Percentiles rank a stretch among this genome's conserved stretches.
Conservation (phyloP, 2,888 invertebrate genomes). For the Baccha elongata region DNA sequence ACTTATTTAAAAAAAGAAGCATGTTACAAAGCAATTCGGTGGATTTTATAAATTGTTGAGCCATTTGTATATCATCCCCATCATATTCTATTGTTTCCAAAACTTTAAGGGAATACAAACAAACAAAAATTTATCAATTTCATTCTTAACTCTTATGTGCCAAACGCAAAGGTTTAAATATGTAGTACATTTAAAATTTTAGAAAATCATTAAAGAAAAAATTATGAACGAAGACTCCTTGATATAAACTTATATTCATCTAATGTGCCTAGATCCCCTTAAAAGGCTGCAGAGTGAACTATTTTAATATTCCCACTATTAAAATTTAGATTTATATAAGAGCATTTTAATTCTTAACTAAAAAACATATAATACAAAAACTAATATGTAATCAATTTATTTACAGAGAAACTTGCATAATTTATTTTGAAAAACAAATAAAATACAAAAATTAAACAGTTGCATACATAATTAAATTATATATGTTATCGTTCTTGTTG, state of each 20-base stretch:
- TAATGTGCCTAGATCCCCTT: constrained; percentile 74
- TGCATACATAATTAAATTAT: constrained; percentile 28
- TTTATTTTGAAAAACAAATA: constrained; percentile 14
- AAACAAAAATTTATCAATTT: constrained; percentile 47
- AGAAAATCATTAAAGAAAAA: constrained; percentile 50
- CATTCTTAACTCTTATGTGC: constrained; percentile 74
- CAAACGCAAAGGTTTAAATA: constrained; percentile 70
- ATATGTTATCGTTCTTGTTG: constrained; percentile 61
- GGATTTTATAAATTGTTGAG: constrained; percentile 50
- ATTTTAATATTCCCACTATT: constrained; percentile 71
- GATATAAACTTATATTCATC: constrained; percentile 60
- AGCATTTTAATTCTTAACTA: constrained; percentile 54
- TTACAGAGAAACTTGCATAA: constrained; percentile 52
- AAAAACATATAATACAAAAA: constrained; percentile 24
- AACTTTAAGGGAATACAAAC: constrained; percentile 46
- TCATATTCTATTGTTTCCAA: constrained; percentile 35
- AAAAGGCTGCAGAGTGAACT: constrained; percentile 72
- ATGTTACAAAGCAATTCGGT: not conserved
- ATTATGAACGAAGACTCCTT: constrained; percentile 58
- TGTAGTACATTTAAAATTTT: constrained; percentile 37
- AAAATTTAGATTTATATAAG: constrained; percentile 61
- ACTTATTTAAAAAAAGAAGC: not conserved
- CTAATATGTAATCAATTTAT: constrained; percentile 52
- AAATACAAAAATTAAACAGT: constrained; percentile 37
- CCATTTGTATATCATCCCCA: constrained; percentile 44